These are phyloP conservation scores for Spongilla lacustris DNA, from an alignment of 37 sponge, comb jelly and placozoan genomes.

Conservation along the genomic window DNA sequence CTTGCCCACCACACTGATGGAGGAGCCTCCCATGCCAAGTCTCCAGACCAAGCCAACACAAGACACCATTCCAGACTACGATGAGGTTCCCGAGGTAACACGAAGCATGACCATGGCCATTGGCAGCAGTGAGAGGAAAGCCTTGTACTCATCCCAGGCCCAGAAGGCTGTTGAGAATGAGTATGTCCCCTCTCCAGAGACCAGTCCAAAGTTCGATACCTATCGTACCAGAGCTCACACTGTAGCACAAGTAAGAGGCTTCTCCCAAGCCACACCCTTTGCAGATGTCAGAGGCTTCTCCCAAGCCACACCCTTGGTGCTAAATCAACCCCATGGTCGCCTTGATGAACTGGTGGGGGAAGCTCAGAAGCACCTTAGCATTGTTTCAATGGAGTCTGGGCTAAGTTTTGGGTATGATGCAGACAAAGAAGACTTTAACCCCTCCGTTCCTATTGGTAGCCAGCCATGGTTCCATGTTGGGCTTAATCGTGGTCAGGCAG, in stretches of 20 bases:
- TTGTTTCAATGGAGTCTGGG: slow-evolving; percentile 76
- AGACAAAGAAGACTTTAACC: slow-evolving; percentile 62
- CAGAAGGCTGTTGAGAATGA: slow-evolving; percentile 57
- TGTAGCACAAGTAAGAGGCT: neutral
- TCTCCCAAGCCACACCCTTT: neutral
- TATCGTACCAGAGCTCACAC: slow-evolving; percentile 41
- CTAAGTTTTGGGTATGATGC: slow-evolving; percentile 76
- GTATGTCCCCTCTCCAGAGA: slow-evolving; percentile 64
- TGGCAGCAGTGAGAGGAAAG: neutral
- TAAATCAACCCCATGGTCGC: neutral
- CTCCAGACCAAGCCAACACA: neutral
- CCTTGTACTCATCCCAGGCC: neutral
- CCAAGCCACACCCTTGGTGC: neutral
- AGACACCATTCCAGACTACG: slow-evolving; percentile 40
- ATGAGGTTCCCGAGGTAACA: slow-evolving; percentile 34
- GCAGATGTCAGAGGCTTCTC: neutral
- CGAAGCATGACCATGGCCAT: slow-evolving; percentile 32
- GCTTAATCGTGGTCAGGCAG: slow-evolving; percentile 53
- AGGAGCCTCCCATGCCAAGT: neutral
- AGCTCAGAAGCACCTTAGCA: slow-evolving; percentile 56
- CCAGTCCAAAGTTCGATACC: slow-evolving; percentile 39
- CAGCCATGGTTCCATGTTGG: slow-evolving; percentile 89
- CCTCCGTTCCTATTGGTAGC: slow-evolving; percentile 32
- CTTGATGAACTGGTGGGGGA: neutral
- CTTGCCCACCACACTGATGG: slow-evolving; percentile 9